Conservation (phyloP, 2,888 invertebrate genomes). For the Sisyra terminalis region DNA sequence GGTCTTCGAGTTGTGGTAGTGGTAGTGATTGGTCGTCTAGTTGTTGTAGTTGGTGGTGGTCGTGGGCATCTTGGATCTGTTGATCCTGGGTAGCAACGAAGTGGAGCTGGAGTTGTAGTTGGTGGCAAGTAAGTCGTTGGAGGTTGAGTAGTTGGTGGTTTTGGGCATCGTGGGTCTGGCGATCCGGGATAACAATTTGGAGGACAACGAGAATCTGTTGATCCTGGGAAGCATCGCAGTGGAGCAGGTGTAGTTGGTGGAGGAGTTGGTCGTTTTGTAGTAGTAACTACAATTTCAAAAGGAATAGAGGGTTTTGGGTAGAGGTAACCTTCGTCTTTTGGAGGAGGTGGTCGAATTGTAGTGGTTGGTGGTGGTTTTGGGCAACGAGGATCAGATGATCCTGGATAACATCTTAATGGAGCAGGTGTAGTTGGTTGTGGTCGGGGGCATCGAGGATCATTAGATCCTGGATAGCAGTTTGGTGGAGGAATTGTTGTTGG, state of each 20-base stretch:
- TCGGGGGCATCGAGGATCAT: constrained; percentile 19
- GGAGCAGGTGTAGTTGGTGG: constrained; percentile 11
- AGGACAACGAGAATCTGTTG: constrained; percentile 18
- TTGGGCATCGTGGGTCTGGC: constrained; percentile 21
- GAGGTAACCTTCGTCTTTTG: constrained; percentile 4
- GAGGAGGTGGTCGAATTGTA: background rate
- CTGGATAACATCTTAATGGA: too few species aligned
- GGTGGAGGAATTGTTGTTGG: constrained; percentile 12
- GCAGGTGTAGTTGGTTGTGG: constrained; percentile 16
- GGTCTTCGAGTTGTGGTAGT: background rate
- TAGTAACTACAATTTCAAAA: background rate
- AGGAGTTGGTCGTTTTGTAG: background rate
- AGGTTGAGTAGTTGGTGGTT: constrained; percentile 10
- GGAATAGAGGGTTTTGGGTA: constrained; percentile 8
- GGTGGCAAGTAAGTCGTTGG: constrained; percentile 1
- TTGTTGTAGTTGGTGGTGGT: constrained; percentile 2
- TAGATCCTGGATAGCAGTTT: constrained; percentile 22
- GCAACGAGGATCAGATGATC: too few species aligned
- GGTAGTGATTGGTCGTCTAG: background rate
- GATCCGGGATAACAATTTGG: constrained; percentile 28
- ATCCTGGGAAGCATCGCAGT: constrained; percentile 21
- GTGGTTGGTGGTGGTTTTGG: constrained; percentile 7
- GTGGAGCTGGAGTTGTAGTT: background rate
- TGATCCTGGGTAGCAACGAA: background rate
- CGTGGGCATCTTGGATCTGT: constrained; percentile 14